These are phyloP conservation scores for Catostomus latipinnis DNA, from an alignment of 2,797 vertebrate species.

Conservation along the genomic window DNA sequence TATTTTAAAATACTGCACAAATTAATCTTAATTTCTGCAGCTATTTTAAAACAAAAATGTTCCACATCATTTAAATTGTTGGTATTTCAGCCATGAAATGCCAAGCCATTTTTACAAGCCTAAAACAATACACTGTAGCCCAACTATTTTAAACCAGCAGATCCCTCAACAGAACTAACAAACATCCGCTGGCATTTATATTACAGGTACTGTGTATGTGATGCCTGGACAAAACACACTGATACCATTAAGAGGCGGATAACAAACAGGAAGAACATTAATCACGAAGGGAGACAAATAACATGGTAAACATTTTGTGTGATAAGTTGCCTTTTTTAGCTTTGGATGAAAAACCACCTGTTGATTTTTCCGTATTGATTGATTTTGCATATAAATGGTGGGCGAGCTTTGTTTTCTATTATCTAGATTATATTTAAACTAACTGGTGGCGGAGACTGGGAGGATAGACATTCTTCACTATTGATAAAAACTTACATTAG, in stretches of 20 bases:
- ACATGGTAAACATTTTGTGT: slow-evolving; percentile 62
- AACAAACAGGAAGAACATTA: slow-evolving; percentile 79
- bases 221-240: slow-evolving; percentile 64
- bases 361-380: slow-evolving; percentile 59
- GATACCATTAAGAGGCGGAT: slow-evolving; percentile 67
- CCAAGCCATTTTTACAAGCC: slow-evolving; percentile 45
- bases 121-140: slow-evolving; percentile 56
- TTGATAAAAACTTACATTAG: slow-evolving; percentile 71
- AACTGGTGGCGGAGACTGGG: slow-evolving; percentile 53
- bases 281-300: slow-evolving; percentile 71
- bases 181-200: slow-evolving; percentile 73
- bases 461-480: slow-evolving; percentile 64
- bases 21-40: not conserved
- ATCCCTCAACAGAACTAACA: slow-evolving; percentile 69
- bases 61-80: not conserved
- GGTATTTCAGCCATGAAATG: not conserved
- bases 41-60: not conserved
- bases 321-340: slow-evolving; percentile 63
- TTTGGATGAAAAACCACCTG: slow-evolving; percentile 68
- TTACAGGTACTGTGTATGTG: slow-evolving; percentile 34
- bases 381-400: slow-evolving; percentile 44
- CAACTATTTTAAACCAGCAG: slow-evolving; percentile 57
- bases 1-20: slow-evolving; percentile 8
- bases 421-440: slow-evolving; percentile 46
- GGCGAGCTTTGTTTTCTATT: slow-evolving; percentile 27